Conservation (phyloP, 2,888 invertebrate species). For the Barypeithes pellucidus region DNA sequence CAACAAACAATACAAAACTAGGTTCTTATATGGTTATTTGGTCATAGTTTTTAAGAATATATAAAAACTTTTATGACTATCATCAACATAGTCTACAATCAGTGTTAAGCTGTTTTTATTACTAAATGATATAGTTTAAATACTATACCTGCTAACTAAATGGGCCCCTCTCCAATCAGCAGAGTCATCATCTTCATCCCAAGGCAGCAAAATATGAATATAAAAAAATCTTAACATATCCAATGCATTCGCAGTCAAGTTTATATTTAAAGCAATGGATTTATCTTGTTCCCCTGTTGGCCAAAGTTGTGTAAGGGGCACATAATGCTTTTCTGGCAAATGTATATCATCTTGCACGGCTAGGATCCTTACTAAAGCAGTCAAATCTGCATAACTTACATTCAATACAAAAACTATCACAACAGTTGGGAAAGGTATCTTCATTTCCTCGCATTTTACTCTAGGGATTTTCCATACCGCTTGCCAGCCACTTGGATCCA, state of each 20-base stretch:
- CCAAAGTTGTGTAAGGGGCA: conserved; percentile 77
- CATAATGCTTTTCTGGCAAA: conserved; percentile 76
- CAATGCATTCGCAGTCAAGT: conserved; percentile 77
- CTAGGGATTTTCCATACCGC: conserved; percentile 81
- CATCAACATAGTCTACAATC: too few species aligned
- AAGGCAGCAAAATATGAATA: conserved; percentile 80
- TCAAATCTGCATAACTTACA: conserved; percentile 73
- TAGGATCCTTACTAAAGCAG: conserved; percentile 75
- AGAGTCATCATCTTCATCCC: conserved; percentile 80
- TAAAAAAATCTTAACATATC: conserved; percentile 80
- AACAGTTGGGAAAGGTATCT: conserved; percentile 78
- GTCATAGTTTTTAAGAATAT: too few species aligned
- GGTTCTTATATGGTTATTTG: too few species aligned
- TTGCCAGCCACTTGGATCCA: conserved; percentile 81
- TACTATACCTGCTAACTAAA: conserved; percentile 66
- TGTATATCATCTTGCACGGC: conserved; percentile 79
- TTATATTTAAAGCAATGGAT: conserved; percentile 73
- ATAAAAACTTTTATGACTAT: too few species aligned
- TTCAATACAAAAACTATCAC: conserved; percentile 76
- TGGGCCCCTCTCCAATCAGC: conserved; percentile 75
- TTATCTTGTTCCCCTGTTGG: conserved; percentile 77
- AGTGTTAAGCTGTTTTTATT: too few species aligned
- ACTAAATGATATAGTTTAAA: not conserved
- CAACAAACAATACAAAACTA: too few species aligned
- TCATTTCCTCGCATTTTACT: conserved; percentile 76